Evolutionary conservation across 1,140 invertebrate species (phyloP), one percentile per base, ranked within the genome.

Genomic region (Octopus sinensis): DNA sequence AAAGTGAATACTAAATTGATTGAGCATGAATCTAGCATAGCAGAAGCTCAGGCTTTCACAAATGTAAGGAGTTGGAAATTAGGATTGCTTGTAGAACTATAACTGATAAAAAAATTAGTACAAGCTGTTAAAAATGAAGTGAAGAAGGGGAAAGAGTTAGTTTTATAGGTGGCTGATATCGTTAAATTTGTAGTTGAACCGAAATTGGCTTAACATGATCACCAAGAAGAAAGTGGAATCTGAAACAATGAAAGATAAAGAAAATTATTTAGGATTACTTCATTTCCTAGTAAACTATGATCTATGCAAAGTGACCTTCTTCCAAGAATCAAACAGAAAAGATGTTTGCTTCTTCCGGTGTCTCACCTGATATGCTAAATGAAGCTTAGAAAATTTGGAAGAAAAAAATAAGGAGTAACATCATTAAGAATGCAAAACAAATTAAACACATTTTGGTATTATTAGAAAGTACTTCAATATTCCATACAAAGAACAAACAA

Each of bases 211-310:
- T 68, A 13, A 68, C 62, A 2, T 12, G 62, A 3, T 68, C 62
- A 68, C 62, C 62, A n/a, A 68, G 62, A 68, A 68, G 62, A n/a
- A 68, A 68, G 62, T 68, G 12, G 62, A 68, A 68, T n/a, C 62
- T n/a, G 62, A 68, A 68, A 3, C 62, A 68, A 68, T 68, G 62
- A n/a, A n/a, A 68, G n/a, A 68, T 68, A 68, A n/a, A 68, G 62
- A n/a, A 68, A 68, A 68, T 68, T 68, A 13, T 68, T 68, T 68
- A 68, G 62, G n/a, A n/a, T 68, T 68, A 68, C 12, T 68, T 68
- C 62, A 68, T 68, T 68, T 68, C 12, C n/a, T 68, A n/a, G 62
- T n/a, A 68, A 68, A 68, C 12, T 68, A 68, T 68, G 62, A 68
- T 68, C 62, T n/a, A 68, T 68, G 62, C 62, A 13, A 68, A 13